Evolutionary conservation across 2,113 vertebrate species (phyloP), one percentile per base, ranked within the genome.

Genomic region (Cacatua alba): DNA sequence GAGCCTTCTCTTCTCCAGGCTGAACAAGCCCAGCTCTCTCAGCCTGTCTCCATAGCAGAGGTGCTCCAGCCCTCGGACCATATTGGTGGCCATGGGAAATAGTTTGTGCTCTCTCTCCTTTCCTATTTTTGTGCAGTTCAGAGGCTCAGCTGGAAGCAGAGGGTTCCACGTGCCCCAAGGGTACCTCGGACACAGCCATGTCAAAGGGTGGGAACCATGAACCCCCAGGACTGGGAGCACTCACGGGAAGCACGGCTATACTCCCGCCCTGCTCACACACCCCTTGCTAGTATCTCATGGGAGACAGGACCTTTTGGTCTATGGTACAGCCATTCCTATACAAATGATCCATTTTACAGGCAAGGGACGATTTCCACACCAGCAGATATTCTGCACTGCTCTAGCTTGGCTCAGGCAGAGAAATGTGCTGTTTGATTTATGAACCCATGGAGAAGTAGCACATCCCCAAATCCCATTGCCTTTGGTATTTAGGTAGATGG

Each of bases 231-330:
- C 21, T 10, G 18, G 70, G 37, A 57, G 14, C 52, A 24, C 37
- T 80, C 19, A 10, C 0, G 17, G 44, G 43, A 52, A 46, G 60
- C 75, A 39, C 0, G 1, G 15, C 53, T 35, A 0, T 13, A 8
- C 3, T 29, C n/a, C 68, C 31, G n/a, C 0, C 1, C 75, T 53
- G 39, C 52, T 60, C 37, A 11, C 6, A 9, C 81, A 31, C 11
- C 17, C 39, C 37, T 10, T 1, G 3, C n/a, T 8, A 24, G 68
- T 35, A 69, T 48, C 24, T 17, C 55, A 0, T 0, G 16, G 26
- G 25, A 80, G 63, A n/a, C 11, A 28, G 63, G 20, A 37, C 37
- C 37, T 37, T 37, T 37, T 37, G 37, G 37, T 25, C 74, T 25
- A 3, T 1, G 29, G 25, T 4, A 26, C 17, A 39, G 33, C 71